Evolutionary conservation across 2,113 vertebrate species (phyloP).

Genomic region (Gymnocephalus cernua): DNA sequence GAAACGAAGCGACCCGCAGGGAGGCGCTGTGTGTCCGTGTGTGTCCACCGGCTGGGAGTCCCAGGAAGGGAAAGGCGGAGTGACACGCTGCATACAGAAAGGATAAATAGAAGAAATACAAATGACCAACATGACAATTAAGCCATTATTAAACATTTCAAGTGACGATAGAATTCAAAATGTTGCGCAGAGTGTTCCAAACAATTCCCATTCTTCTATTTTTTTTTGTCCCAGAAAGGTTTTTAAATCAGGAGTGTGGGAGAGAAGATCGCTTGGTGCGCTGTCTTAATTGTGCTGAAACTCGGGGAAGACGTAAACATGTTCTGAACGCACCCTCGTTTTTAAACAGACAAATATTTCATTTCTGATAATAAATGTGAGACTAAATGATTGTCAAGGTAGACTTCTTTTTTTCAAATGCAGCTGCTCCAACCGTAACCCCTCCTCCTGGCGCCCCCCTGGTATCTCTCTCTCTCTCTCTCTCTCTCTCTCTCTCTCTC

Average conservation of each 20-base stretch:
- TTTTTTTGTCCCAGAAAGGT: not conserved
- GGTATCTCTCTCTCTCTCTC: conserved; percentile 40
- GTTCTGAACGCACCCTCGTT: not conserved
- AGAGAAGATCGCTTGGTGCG: not conserved
- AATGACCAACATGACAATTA: not conserved
- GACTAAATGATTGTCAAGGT: conserved; percentile 60
- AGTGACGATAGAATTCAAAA: not conserved
- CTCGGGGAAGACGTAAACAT: not conserved
- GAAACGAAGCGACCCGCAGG: conserved; percentile 67
- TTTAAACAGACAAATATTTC: not conserved
- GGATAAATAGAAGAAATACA: not conserved
- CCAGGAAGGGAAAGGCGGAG: conserved; percentile 11
- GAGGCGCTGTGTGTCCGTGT: conserved; percentile 82
- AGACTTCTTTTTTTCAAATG: conserved; percentile 60
- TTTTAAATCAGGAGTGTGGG: not conserved
- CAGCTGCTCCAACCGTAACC: conserved; percentile 75
- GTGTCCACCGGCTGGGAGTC: conserved; percentile 23
- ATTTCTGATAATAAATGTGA: conserved; percentile 42
- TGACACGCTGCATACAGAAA: not conserved
- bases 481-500: conserved; percentile 54
- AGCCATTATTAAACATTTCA: not conserved
- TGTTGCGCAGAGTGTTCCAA: not conserved
- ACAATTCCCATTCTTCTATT: not conserved
- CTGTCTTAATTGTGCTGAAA: not conserved
- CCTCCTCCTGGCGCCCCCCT: conserved; percentile 69